Evolutionary conservation across 2,888 invertebrate species (phyloP).

Genomic region (Agonopterix arenella): DNA sequence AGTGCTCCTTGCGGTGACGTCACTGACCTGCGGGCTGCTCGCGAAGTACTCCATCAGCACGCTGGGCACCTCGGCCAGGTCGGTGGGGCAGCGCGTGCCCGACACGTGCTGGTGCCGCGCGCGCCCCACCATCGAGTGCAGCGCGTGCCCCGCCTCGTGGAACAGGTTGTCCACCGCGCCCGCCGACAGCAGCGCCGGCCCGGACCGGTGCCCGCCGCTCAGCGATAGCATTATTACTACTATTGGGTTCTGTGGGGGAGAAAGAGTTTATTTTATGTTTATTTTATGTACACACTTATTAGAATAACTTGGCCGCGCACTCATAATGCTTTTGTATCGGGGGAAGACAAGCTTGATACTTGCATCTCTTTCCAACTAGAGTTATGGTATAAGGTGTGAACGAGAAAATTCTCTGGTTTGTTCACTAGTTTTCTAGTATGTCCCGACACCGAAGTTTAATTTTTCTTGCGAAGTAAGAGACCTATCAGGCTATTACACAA

Average conservation of each 20-base stretch:
- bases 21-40: constrained; percentile 84
- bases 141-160: constrained; percentile 99
- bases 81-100: constrained; percentile 96
- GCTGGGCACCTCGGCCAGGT: constrained; percentile 99
- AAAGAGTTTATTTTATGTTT: background rate
- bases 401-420: too few relatives aligned
- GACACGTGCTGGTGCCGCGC: constrained; percentile 98
- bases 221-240: constrained; percentile 96
- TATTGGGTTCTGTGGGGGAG: constrained; percentile 82
- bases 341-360: too few relatives aligned
- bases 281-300: too few relatives aligned
- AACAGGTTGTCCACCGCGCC: constrained; percentile 96
- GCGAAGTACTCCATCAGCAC: constrained; percentile 99
- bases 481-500: too few relatives aligned
- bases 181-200: constrained; percentile 88
- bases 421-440: too few relatives aligned
- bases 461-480: too few relatives aligned
- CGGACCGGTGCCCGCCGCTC: constrained; percentile 80
- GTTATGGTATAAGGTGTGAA: too few relatives aligned
- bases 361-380: too few relatives aligned
- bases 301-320: too few relatives aligned
- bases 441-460: too few relatives aligned
- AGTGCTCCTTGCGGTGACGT: background rate
- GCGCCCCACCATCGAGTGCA: constrained; percentile 98
- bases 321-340: too few relatives aligned